Conservation (phyloP, 2,888 invertebrate genomes). For the Agrilus cyanescens region DNA sequence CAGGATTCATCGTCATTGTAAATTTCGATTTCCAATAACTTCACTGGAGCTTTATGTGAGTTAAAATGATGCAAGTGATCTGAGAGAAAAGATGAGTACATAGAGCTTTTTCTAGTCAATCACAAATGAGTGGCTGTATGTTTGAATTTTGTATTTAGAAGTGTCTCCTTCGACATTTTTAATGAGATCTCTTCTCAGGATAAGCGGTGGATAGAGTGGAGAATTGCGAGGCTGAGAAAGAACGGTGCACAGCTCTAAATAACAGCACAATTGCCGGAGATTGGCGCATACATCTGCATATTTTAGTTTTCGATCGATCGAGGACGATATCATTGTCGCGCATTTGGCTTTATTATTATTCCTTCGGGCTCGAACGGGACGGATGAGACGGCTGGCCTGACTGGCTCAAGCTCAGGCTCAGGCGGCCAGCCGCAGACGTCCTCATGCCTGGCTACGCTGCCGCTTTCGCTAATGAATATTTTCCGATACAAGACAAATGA, state of each 20-base stretch:
- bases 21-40: no score
- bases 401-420: neutral
- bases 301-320: constrained; percentile 29
- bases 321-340: constrained; percentile 31
- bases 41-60: no score
- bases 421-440: neutral
- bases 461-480: constrained; percentile 27
- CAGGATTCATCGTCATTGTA: no score
- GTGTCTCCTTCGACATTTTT: no score
- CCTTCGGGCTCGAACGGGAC: constrained; percentile 10
- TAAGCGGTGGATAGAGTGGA: constrained; percentile 6
- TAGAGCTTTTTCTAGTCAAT: no score
- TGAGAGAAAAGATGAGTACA: no score
- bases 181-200: no score
- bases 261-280: constrained; percentile 37
- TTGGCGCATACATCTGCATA: constrained; percentile 37
- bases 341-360: constrained; percentile 13
- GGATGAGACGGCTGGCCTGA: no score
- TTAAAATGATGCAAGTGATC: no score
- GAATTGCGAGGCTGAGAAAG: constrained; percentile 31
- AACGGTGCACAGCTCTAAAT: constrained; percentile 30
- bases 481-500: constrained; percentile 27
- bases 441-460: constrained; percentile 8
- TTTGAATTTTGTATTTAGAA: no score
- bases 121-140: no score